These are phyloP conservation scores for Knipowitschia caucasica DNA, from an alignment of 2,797 vertebrate species.

Conservation along the genomic window DNA sequence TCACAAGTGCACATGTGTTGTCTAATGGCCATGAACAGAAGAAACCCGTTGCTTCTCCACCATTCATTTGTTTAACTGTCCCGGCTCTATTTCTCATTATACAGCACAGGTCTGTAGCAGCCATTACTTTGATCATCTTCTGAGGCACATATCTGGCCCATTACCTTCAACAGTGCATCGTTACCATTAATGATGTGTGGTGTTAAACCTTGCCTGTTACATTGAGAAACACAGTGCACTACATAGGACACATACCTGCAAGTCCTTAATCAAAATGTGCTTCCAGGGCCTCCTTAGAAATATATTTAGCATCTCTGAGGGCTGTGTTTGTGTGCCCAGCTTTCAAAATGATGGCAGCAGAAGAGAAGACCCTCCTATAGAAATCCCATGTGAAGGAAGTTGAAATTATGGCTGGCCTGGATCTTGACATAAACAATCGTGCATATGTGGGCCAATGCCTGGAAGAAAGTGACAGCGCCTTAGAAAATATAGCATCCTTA, in stretches of 20 bases:
- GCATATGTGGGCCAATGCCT: conserved; percentile 51
- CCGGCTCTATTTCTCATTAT: conserved; percentile 27
- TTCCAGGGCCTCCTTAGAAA: conserved; percentile 35
- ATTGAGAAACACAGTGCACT: conserved; percentile 39
- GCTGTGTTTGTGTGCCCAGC: conserved; percentile 36
- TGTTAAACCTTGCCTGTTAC: conserved; percentile 29
- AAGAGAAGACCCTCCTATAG: conserved; percentile 46
- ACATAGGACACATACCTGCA: conserved; percentile 2
- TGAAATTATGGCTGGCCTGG: conserved; percentile 48
- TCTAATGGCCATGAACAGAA: neutral
- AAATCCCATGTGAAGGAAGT: conserved; percentile 56
- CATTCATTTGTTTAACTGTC: neutral
- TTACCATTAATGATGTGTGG: conserved; percentile 43
- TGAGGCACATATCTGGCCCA: conserved; percentile 22
- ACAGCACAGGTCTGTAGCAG: conserved; percentile 24
- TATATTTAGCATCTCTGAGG: conserved; percentile 56
- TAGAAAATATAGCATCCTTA: conserved; percentile 19
- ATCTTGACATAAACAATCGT: conserved; percentile 55
- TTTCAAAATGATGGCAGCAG: conserved; percentile 56
- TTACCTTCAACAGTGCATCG: conserved; percentile 25
- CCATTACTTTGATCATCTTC: conserved; percentile 16
- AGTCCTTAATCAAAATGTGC: conserved; percentile 48
- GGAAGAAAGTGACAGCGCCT: conserved; percentile 30
- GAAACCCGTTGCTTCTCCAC: neutral
- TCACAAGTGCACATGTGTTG: neutral